Base-by-base conservation (phyloP, 2,797 vertebrate genomes). In the Hemitrygon akajei region DNA sequence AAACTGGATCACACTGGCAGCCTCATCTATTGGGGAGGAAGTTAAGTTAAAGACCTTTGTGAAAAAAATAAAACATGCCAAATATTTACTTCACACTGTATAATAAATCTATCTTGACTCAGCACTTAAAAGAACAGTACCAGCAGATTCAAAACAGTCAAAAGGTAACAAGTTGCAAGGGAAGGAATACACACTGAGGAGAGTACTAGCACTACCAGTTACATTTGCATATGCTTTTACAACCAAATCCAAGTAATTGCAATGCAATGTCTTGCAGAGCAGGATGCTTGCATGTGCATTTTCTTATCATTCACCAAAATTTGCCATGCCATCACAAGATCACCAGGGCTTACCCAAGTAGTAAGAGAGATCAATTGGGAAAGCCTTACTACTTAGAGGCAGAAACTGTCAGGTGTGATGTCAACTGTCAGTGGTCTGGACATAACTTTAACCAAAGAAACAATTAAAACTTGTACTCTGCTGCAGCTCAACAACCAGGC, bases 1-100 rank as follows among this genome's bases (percentile, higher is more conserved):
- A 96, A 99, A 99, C 94, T 99, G 99, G 95, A 99, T 99, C 75
- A 99, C 99, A 56, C 99, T 98, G n/a, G 98, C 98, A 84, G 98
- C 98, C 95, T 99, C 99, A 95, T 96, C 99, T 99, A 94, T 95
- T 95, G 95, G 30, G 94, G 93, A 93, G 71, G 47, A 93, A 93
- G 34, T 66, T 91, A 30, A 79, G 58, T 20, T 34, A 73, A 81
- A 20, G 30, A n/a, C 27, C 58, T 4, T 0, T 22, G 58, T 60
- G 47, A 47, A 47, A 86, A 86, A 86, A 86, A 16, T 60, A 86
- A 69, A 34, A 30, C 6, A 37, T 58, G 60, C 0, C 60, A 34
- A 27, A 30, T 22, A 89, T n/a, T 63, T 27, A 14, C 58, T 75
- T 73, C 71, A 75, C 27, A 20, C 71, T 75, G 6, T 75, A 66